phyloP scores from a whole-genome alignment of 2,888 invertebrate species.

The Diarsia mendica region DNA sequence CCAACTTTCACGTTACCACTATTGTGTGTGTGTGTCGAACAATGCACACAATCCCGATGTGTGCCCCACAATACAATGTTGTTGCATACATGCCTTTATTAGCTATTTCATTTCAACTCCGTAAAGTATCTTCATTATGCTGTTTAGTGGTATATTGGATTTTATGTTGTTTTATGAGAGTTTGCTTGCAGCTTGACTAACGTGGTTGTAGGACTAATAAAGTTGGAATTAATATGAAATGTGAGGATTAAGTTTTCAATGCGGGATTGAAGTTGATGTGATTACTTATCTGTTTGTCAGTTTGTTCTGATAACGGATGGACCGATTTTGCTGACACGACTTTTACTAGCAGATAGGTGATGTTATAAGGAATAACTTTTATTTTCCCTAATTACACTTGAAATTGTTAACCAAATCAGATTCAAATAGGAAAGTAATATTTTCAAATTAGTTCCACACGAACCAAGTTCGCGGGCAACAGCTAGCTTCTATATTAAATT shows the following conservation, averaged over 20 bases:
- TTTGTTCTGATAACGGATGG: neutral
- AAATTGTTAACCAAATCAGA: neutral
- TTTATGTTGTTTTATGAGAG: constrained; percentile 37
- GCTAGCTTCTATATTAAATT: neutral
- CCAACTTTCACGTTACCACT: constrained; percentile 55
- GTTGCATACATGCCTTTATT: constrained; percentile 66
- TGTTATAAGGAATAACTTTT: neutral
- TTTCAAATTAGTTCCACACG: neutral
- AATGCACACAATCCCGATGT: constrained; percentile 63
- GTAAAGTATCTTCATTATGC: constrained; percentile 60
- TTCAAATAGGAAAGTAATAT: neutral
- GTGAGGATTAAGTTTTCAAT: neutral
- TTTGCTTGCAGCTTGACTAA: constrained; percentile 13
- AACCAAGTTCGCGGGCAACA: neutral
- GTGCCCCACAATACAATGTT: constrained; percentile 57
- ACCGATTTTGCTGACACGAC: neutral
- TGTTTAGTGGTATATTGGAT: constrained; percentile 45
- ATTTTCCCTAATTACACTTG: too few relatives aligned
- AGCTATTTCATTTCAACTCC: constrained; percentile 65
- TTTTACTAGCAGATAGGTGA: neutral
- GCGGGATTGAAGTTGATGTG: neutral
- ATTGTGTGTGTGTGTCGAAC: constrained; percentile 50
- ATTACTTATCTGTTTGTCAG: neutral
- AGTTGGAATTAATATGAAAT: constrained; percentile 16
- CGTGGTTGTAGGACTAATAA: constrained; percentile 15